phyloP scores from a whole-genome alignment of 2,113 vertebrate genomes.

The Colaptes auratus region DNA sequence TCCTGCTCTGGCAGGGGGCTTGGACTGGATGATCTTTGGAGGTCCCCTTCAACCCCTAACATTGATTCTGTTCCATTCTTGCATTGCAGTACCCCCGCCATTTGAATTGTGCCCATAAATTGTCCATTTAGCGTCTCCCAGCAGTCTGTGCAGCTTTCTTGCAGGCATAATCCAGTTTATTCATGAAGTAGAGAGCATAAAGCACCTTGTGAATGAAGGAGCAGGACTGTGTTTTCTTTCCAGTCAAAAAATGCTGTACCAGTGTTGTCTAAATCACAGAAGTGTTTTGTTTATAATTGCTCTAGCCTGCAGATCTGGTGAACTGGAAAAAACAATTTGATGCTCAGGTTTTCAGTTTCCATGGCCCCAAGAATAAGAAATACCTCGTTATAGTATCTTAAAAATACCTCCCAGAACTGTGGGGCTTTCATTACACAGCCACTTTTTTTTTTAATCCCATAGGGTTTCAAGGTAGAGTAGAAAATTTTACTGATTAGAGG shows the following conservation, averaged over 20 bases:
- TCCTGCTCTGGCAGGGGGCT: no score
- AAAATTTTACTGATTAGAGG: neutral
- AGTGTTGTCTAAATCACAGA: neutral
- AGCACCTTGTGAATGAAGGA: neutral
- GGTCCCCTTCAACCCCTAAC: no score
- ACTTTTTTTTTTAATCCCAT: rapidly evolving
- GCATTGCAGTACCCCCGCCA: neutral
- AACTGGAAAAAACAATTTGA: neutral
- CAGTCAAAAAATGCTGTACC: neutral
- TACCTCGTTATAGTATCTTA: no score
- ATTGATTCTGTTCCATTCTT: neutral
- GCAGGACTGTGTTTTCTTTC: neutral
- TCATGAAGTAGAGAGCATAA: neutral
- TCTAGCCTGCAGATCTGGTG: neutral
- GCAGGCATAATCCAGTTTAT: neutral
- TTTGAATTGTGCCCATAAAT: neutral
- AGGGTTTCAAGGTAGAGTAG: neutral
- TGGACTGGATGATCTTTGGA: no score
- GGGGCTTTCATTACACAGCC: neutral
- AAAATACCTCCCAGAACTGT: neutral
- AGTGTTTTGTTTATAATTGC: neutral
- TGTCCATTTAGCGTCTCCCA: neutral
- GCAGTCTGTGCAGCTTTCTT: neutral
- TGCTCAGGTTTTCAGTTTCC: neutral
- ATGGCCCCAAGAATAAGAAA: neutral